phyloP scores from a whole-genome alignment of 2,113 vertebrate species.

The Zootoca vivipara region DNA sequence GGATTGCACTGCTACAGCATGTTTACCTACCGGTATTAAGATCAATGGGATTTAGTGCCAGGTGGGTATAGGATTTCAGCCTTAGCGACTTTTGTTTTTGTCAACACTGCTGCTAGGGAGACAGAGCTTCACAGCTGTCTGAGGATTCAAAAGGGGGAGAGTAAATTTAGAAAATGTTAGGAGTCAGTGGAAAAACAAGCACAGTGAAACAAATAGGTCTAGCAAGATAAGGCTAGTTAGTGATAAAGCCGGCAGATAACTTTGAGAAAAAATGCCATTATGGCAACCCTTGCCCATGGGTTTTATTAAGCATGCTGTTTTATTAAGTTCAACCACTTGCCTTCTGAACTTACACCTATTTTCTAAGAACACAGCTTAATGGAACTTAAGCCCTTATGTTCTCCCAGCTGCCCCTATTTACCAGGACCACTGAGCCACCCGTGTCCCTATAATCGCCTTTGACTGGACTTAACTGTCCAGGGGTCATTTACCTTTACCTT shows the following conservation, averaged over 20 bases:
- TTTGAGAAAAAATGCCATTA: not conserved
- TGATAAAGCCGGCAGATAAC: not conserved
- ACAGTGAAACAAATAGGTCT: not conserved
- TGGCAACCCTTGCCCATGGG: not conserved
- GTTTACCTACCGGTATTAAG: not conserved
- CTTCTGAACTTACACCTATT: not conserved
- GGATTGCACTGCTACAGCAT: not conserved
- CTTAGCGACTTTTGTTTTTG: conserved; percentile 16
- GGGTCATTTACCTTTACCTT: too few relatives aligned
- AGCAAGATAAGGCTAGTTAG: not conserved
- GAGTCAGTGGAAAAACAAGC: not conserved
- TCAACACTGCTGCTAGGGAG: not conserved
- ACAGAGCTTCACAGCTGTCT: conserved; percentile 5
- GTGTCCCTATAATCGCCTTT: too few relatives aligned
- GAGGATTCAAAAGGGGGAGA: not conserved
- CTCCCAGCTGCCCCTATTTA: not conserved
- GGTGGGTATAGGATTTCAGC: not conserved
- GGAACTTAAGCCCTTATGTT: not conserved
- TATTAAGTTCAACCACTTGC: not conserved
- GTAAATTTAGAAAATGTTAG: conserved; percentile 15
- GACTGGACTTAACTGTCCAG: too few relatives aligned
- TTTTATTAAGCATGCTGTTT: not conserved
- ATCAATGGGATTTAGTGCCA: not conserved
- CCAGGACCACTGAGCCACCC: not conserved
- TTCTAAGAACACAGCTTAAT: not conserved